phyloP scores from a whole-genome alignment of 1,140 invertebrate genomes.

The Aphidius ervi region DNA sequence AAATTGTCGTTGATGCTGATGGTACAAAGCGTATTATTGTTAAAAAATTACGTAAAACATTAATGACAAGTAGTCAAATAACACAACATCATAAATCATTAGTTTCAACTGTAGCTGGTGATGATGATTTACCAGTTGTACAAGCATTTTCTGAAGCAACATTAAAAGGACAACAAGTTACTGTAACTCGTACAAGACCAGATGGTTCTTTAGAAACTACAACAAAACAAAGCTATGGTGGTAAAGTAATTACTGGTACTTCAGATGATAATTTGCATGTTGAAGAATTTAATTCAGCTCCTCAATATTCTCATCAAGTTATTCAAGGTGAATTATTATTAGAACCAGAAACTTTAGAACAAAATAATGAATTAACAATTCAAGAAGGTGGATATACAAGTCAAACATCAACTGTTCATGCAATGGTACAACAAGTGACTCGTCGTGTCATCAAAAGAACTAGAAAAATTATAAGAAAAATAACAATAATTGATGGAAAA shows the following conservation, averaged over 20 bases:
- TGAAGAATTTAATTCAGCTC: constrained; percentile 62
- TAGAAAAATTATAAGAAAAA: constrained; percentile 67
- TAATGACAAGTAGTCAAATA: constrained; percentile 51
- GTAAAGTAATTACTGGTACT: constrained; percentile 58
- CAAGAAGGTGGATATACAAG: constrained; percentile 48
- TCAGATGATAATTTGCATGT: constrained; percentile 55
- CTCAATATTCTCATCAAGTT: constrained; percentile 54
- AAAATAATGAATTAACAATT: constrained; percentile 41
- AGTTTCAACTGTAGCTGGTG: constrained; percentile 45
- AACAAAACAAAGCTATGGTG: constrained; percentile 60
- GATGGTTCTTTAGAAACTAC: constrained; percentile 61
- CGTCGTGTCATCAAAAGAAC: constrained; percentile 70
- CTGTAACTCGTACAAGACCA: constrained; percentile 57
- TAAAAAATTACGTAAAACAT: constrained; percentile 55
- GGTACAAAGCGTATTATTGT: constrained; percentile 78
- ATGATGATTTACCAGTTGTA: constrained; percentile 48
- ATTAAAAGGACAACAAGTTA: constrained; percentile 61
- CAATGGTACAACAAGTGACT: constrained; percentile 75
- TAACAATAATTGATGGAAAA: constrained; percentile 76
- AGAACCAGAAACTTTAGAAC: constrained; percentile 30
- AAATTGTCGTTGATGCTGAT: constrained; percentile 74
- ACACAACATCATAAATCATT: constrained; percentile 49
- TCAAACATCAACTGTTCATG: constrained; percentile 62
- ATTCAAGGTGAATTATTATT: constrained; percentile 36
- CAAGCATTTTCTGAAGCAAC: constrained; percentile 65